Base-by-base conservation (phyloP, 2,888 invertebrate genomes). In the Eurois occulta region DNA sequence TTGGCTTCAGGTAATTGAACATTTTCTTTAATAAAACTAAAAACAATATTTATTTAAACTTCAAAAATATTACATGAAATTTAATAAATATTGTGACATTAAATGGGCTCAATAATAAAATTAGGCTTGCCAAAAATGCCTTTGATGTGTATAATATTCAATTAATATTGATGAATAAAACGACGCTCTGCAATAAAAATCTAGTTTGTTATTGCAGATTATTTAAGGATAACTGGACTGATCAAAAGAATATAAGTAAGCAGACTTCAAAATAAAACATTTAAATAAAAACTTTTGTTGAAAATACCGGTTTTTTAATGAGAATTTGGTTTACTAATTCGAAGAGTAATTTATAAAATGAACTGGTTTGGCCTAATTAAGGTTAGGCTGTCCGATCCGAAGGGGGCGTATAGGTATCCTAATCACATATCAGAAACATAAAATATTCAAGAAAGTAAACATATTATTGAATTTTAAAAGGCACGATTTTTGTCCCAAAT, bases 1-100 rank as follows among this genome's bases (percentile, higher is more conserved):
- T 68, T 86, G n/a, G 84, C 86, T 21, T 86, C 86, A 83, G 86
- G 86, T 86, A 77, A 82, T 43, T 67, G 13, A 55, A 21, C 21
- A 38, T 21, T 38, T 13, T 68, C 16, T 55, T 55, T n/a, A n/a
- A 3, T 52, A 24, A 52, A 52, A 52, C 0, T 21, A 11, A 52
- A 46, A 46, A 46, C 43, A 24, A 48, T 48, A 21, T 8, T 48
- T 48, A 21, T 48, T 48, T 21, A 11, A n/a, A 24, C 7, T 52
- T 52, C 24, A 10, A 55, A n/a, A 55, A 55, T 5, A 28, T 58
- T 16, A 55, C 13, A 28, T 55, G 5, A 28, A 55, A 13, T 8
- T 7, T n/a, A n/a, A n/a, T 55, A 16, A 55, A 28, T 13, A 55
- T n/a, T 55, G n/a, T 52, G 52, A 1, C 11, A 52, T 24, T 10